phyloP scores from a whole-genome alignment of 2,888 invertebrate genomes.

The Papilio gigon region DNA sequence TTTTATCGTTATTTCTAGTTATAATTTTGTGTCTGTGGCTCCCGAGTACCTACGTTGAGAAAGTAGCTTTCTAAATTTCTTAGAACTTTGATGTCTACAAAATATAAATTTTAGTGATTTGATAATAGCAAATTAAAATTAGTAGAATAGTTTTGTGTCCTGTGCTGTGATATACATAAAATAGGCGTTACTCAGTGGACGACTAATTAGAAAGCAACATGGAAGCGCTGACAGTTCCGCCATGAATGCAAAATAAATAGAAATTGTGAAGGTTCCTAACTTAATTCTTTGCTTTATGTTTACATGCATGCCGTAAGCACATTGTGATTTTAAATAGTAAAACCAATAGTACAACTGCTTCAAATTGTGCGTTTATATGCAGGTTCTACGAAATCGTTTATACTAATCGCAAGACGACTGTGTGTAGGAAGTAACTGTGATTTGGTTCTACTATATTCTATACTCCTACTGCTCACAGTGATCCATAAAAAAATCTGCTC shows the following conservation, averaged over 20 bases:
- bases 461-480: not conserved
- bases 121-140: conserved; percentile 37
- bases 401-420: conserved; percentile 24
- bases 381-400: conserved; percentile 14
- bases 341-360: conserved; percentile 1
- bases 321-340: not conserved
- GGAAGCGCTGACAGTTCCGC: conserved; percentile 84
- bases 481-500: too few species aligned
- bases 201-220: conserved; percentile 79
- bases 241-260: conserved; percentile 84
- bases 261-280: conserved; percentile 73
- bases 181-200: conserved; percentile 43
- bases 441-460: not conserved
- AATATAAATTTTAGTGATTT: conserved; percentile 45
- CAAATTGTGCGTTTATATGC: not conserved
- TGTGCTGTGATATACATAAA: conserved; percentile 45
- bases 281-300: conserved; percentile 40
- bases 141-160: conserved; percentile 40
- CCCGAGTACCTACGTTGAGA: conserved; percentile 56
- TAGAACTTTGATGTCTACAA: conserved; percentile 52
- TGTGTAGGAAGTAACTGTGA: conserved; percentile 29
- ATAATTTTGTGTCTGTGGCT: conserved; percentile 39
- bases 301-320: conserved; percentile 17
- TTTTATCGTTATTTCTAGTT: conserved; percentile 24
- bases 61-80: conserved; percentile 79